These are phyloP conservation scores for Xanthia icteritia DNA, from an alignment of 2,888 invertebrate species.

Conservation along the genomic window DNA sequence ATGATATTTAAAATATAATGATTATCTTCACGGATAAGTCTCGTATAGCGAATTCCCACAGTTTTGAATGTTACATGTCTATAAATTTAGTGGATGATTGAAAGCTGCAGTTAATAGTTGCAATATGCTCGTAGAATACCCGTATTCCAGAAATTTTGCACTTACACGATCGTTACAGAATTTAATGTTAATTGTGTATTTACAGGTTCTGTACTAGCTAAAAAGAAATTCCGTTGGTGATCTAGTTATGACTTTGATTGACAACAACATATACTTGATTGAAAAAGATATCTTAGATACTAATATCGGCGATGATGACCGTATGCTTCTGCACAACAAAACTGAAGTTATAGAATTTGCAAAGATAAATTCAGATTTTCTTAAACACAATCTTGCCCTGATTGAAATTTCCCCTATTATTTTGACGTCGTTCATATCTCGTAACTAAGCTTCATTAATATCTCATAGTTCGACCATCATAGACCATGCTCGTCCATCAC, in stretches of 20 bases:
- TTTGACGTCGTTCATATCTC: constrained; percentile 64
- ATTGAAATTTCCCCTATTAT: constrained; percentile 58
- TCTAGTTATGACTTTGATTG: constrained; percentile 33
- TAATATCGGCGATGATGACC: neutral
- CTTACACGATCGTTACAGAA: neutral
- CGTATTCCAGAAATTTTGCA: constrained; percentile 1
- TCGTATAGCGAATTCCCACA: constrained; percentile 86
- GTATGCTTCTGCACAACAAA: neutral
- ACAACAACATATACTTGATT: neutral
- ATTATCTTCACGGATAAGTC: constrained; percentile 79
- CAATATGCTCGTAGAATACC: constrained; percentile 20
- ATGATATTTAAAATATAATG: constrained; percentile 89
- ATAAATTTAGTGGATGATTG: constrained; percentile 72
- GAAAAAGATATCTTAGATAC: neutral
- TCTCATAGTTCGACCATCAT: constrained; percentile 76
- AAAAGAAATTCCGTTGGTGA: neutral
- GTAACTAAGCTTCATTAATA: constrained; percentile 75
- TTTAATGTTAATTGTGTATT: constrained; percentile 21
- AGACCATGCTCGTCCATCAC: constrained; percentile 84
- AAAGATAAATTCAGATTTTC: neutral
- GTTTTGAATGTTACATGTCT: constrained; percentile 72
- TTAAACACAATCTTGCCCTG: constrained; percentile 28
- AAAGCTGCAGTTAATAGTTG: constrained; percentile 63
- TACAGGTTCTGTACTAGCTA: neutral
- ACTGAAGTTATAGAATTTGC: neutral